Percentiles rank a stretch among this genome's conserved stretches.
Conservation (phyloP, 2,888 invertebrate genomes). For the Margaritifera margaritifera region DNA sequence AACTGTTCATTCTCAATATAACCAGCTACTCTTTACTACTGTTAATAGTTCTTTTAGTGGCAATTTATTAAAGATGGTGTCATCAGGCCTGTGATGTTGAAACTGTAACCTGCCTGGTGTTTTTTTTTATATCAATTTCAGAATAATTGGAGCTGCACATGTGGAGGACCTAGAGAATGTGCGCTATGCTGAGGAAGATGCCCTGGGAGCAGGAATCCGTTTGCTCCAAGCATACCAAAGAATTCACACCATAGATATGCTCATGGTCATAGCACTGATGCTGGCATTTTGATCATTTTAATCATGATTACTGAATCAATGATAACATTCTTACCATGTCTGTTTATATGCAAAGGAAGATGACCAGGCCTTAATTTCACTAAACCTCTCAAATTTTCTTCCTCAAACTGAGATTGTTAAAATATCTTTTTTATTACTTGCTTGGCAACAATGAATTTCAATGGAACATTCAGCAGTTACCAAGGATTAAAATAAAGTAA, state of each 20-base stretch:
- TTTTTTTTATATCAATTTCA: conserved; percentile 21
- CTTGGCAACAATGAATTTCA: too few relatives aligned
- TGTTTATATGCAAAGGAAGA: too few relatives aligned
- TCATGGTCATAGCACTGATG: conserved; percentile 54
- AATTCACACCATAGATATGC: conserved; percentile 43
- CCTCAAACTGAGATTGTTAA: too few relatives aligned
- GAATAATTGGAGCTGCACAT: conserved; percentile 53
- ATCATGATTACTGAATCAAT: too few relatives aligned
- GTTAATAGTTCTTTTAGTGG: not conserved
- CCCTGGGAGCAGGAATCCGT: conserved; percentile 51
- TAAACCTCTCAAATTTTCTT: too few relatives aligned
- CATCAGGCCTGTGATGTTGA: not conserved
- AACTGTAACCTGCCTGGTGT: not conserved
- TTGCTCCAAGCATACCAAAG: conserved; percentile 45
- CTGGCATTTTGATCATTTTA: conserved; percentile 22
- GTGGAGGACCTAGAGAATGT: conserved; percentile 43
- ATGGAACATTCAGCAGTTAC: too few relatives aligned
- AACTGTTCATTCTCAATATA: too few relatives aligned
- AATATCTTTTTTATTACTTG: too few relatives aligned
- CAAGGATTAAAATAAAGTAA: too few relatives aligned
- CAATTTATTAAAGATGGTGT: not conserved
- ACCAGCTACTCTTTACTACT: too few relatives aligned
- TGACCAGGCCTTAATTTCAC: too few relatives aligned
- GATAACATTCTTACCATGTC: too few relatives aligned
- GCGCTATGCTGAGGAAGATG: conserved; percentile 44